phyloP scores from a whole-genome alignment of 2,888 invertebrate species.

The Volucella inflata region DNA sequence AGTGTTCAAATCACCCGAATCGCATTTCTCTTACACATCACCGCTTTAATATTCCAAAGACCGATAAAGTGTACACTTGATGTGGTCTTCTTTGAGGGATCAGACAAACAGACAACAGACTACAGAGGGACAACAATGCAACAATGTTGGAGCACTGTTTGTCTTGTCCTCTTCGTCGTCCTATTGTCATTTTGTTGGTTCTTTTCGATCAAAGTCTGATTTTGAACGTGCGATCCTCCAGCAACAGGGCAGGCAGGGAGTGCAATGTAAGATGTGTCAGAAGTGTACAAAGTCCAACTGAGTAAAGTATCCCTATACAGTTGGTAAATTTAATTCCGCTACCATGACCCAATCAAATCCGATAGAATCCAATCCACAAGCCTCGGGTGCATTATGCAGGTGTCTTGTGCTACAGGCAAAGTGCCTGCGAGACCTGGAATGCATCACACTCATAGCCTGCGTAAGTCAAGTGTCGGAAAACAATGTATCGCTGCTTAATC shows the following conservation, averaged over 20 bases:
- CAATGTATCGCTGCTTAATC: constrained; percentile 61
- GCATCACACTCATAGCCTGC: not conserved
- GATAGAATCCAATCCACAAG: constrained; percentile 4
- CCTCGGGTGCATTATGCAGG: constrained; percentile 50
- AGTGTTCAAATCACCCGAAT: constrained; percentile 73
- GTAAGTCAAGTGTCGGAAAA: constrained; percentile 66
- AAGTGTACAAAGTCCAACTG: constrained; percentile 25
- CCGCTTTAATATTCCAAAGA: constrained; percentile 57
- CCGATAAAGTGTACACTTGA: constrained; percentile 71
- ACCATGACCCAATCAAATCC: constrained; percentile 34
- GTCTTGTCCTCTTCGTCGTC: not conserved
- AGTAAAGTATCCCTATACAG: constrained; percentile 57
- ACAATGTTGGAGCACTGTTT: constrained; percentile 46
- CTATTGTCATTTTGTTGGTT: not conserved
- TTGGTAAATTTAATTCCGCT: constrained; percentile 63
- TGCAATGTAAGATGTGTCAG: constrained; percentile 12
- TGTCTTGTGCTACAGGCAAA: constrained; percentile 53
- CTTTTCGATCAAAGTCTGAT: constrained; percentile 44
- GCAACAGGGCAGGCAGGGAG: constrained; percentile 13
- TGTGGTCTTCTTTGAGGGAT: constrained; percentile 50
- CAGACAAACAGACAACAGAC: constrained; percentile 35
- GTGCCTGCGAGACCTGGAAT: constrained; percentile 34
- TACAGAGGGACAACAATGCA: not conserved
- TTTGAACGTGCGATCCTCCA: constrained; percentile 46
- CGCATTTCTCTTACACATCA: constrained; percentile 65